A percentile compares a stretch with the other conserved stretches of the same genome.
phyloP scores from a whole-genome alignment of 2,888 invertebrate species.

The Tetropium fuscum region DNA sequence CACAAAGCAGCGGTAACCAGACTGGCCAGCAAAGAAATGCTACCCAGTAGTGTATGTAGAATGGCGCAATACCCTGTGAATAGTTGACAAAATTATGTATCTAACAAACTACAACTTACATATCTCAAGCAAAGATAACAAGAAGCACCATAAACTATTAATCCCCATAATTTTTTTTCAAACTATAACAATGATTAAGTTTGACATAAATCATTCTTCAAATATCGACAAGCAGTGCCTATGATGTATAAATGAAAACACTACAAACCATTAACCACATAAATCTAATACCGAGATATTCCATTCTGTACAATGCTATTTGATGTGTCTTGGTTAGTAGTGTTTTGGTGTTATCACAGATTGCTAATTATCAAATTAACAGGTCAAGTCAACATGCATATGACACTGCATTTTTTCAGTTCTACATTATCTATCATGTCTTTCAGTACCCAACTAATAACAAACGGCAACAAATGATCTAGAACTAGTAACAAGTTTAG shows the following conservation, averaged over 20 bases:
- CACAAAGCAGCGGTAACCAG: slow-evolving; percentile 63
- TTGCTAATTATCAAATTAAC: not conserved
- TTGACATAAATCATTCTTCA: no score
- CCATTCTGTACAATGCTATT: no score
- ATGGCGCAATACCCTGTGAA: slow-evolving; percentile 61
- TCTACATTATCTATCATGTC: not conserved
- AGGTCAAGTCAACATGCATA: not conserved
- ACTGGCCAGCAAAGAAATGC: slow-evolving; percentile 50
- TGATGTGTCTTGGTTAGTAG: not conserved
- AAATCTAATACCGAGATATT: no score
- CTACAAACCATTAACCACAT: no score
- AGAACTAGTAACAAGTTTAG: not conserved
- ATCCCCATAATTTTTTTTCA: no score
- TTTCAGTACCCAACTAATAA: no score
- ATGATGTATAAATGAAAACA: no score
- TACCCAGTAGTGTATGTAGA: slow-evolving; percentile 56
- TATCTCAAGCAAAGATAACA: not conserved
- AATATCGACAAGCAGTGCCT: no score
- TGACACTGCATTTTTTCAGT: not conserved
- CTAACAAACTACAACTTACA: slow-evolving; percentile 24
- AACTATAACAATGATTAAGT: no score
- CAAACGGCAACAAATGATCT: no score
- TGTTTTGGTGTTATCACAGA: slow-evolving; percentile 8
- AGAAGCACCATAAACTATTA: slow-evolving; percentile 12
- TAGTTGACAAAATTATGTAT: slow-evolving; percentile 45